Conservation (phyloP, 2,113 vertebrate species). For the Pseudopipra pipra region DNA sequence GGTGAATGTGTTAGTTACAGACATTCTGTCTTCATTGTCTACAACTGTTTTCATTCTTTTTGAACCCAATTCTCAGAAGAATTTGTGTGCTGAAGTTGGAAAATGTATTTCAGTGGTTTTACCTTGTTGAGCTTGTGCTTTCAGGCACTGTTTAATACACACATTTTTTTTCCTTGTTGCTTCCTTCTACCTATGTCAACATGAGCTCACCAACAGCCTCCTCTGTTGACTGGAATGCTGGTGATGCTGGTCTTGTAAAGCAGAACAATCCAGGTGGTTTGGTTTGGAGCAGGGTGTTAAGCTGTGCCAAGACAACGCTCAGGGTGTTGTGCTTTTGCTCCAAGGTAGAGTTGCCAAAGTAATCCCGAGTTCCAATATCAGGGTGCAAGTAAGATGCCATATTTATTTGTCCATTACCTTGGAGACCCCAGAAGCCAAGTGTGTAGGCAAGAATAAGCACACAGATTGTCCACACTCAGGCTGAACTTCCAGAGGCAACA, state of each 20-base stretch:
- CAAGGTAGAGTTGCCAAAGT: not conserved
- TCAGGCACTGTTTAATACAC: too few relatives aligned
- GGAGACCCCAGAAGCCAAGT: not conserved
- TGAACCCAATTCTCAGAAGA: not conserved
- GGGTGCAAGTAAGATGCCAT: accelerated
- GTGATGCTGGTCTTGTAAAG: not conserved
- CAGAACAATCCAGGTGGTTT: not conserved
- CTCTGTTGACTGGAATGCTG: not conserved
- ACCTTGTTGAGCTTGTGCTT: not conserved
- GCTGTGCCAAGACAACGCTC: not conserved
- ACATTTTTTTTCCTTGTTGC: not conserved
- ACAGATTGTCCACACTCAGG: not conserved
- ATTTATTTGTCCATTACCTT: not conserved
- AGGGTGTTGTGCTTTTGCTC: not conserved
- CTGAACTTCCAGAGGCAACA: not conserved
- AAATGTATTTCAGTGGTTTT: not conserved
- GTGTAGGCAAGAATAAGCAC: not conserved
- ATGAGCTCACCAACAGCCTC: not conserved
- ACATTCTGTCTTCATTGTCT: not conserved
- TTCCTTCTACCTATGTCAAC: not conserved
- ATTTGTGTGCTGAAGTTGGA: not conserved
- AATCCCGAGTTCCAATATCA: accelerated
- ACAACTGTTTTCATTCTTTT: not conserved
- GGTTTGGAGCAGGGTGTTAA: not conserved
- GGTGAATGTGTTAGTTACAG: not conserved